Evolutionary conservation across 2,888 invertebrate species (phyloP).

Genomic region (Ceraclea dissimilis): DNA sequence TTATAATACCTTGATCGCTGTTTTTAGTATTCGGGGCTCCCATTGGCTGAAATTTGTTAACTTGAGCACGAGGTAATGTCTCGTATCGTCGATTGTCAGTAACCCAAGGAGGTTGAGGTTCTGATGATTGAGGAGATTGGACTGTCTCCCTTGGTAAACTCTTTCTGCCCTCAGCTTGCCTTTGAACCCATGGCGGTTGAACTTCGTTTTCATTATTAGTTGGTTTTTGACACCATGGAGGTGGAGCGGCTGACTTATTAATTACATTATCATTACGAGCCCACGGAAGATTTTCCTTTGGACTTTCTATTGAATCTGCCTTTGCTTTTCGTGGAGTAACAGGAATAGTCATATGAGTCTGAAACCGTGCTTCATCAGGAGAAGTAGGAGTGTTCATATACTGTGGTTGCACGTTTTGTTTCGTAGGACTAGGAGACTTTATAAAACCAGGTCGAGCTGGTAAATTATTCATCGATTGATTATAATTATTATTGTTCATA

Average conservation of each 20-base stretch:
- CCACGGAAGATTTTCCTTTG: constrained; percentile 43
- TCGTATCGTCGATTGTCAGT: constrained; percentile 42
- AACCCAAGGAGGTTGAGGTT: constrained; percentile 40
- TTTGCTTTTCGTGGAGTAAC: constrained; percentile 39
- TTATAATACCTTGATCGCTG: constrained; percentile 37
- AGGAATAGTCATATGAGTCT: constrained; percentile 46
- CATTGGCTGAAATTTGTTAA: constrained; percentile 28
- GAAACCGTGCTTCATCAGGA: constrained; percentile 36
- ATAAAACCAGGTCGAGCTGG: constrained; percentile 1
- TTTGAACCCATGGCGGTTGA: constrained; percentile 43
- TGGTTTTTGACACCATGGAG: constrained; percentile 43
- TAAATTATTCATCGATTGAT: constrained; percentile 2
- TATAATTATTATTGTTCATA: constrained; percentile 28
- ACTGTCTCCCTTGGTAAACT: constrained; percentile 36
- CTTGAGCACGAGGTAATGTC: constrained; percentile 37
- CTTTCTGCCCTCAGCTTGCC: constrained; percentile 38
- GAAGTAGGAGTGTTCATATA: constrained; percentile 30
- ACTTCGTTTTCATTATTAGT: constrained; percentile 36
- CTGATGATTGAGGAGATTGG: constrained; percentile 35
- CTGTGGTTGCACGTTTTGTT: constrained; percentile 29
- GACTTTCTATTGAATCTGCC: constrained; percentile 40
- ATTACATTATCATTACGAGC: constrained; percentile 33
- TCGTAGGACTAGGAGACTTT: constrained; percentile 15
- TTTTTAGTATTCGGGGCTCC: constrained; percentile 2
- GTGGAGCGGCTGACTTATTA: constrained; percentile 18